Evolutionary conservation across 2,797 vertebrate genomes (phyloP), one percentile per base, ranked within the genome.

Genomic region (Hephaestus fuliginosus): DNA sequence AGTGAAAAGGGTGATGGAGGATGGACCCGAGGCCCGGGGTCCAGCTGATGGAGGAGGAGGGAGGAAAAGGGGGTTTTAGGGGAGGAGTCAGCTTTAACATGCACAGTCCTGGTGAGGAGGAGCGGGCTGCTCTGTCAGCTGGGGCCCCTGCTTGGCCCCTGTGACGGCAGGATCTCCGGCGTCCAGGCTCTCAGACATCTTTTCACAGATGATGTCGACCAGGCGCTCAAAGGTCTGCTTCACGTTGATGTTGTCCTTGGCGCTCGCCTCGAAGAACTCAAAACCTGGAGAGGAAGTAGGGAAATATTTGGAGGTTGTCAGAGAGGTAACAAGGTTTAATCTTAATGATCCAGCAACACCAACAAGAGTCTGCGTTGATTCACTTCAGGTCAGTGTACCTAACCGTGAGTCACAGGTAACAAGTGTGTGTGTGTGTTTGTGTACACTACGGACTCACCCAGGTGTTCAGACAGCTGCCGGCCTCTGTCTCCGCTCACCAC

Each of bases 231-330:
- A 99, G 77, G 98, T 99, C 92, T 99, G 98, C 95, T 99, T 99
- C 74, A 99, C 97, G 1, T 99, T 99, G 91, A 99, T 98, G 95
- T 99, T 99, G 96, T 99, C 98, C 92, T 99, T 99, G 83, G 98
- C 98, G 4, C 98, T 99, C 75, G 97, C 97, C 93, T 99, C 98
- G 2, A 99, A 99, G 88, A 96, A 99, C 92, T 99, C 97, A 5
- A 99, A 99, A 2, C 98, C 98, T 99, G 86, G 7, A 28, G 30
- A 5, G 30, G 56, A 61, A 73, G 78, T 5, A 36, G 13, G 7
- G 3, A 4, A 36, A 36, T 36, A 36, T 10, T 25, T 11, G 44
- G 36, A 48, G 65, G 20, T 1, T 30, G 51, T 78, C 49, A 56
- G 53, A 8, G n/a, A 39, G 57, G 25, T 43, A 9, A 58, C n/a